Evolutionary conservation across 2,113 vertebrate genomes (phyloP).

Genomic region (Heterocephalus glaber): DNA sequence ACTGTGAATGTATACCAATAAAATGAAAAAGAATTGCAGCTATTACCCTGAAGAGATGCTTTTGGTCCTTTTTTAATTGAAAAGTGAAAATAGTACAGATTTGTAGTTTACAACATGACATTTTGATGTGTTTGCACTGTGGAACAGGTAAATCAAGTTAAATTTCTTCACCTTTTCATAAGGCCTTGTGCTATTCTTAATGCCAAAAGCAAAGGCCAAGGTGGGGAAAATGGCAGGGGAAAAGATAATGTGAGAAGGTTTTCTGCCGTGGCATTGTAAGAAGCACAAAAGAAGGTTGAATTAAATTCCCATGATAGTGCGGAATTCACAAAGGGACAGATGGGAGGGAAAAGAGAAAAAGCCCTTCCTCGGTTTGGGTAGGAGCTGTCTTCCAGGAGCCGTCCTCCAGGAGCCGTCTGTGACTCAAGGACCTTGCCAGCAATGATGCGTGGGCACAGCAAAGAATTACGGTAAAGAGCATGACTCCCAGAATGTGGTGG

Average conservation of each 20-base stretch:
- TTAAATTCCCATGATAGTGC: neutral
- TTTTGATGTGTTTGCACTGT: neutral
- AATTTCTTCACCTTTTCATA: constrained; percentile 26
- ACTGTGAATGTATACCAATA: neutral
- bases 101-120: neutral
- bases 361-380: neutral
- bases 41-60: neutral
- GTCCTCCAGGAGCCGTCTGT: neutral
- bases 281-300: neutral
- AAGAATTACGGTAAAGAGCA: constrained; percentile 51
- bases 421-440: constrained; percentile 62
- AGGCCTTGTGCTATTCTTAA: neutral
- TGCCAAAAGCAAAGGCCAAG: neutral
- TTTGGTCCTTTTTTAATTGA: neutral
- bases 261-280: neutral
- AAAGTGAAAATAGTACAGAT: neutral
- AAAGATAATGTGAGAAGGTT: neutral
- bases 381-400: too few relatives aligned
- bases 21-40: neutral
- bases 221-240: neutral
- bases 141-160: neutral
- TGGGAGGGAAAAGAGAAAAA: neutral
- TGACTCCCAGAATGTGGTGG: constrained; percentile 9
- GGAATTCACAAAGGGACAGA: neutral
- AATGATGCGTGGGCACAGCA: constrained; percentile 38